A percentile compares a stretch with the other conserved stretches of the same genome.
phyloP scores from a whole-genome alignment of 1,140 invertebrate species.

The Brachionus rubens region DNA sequence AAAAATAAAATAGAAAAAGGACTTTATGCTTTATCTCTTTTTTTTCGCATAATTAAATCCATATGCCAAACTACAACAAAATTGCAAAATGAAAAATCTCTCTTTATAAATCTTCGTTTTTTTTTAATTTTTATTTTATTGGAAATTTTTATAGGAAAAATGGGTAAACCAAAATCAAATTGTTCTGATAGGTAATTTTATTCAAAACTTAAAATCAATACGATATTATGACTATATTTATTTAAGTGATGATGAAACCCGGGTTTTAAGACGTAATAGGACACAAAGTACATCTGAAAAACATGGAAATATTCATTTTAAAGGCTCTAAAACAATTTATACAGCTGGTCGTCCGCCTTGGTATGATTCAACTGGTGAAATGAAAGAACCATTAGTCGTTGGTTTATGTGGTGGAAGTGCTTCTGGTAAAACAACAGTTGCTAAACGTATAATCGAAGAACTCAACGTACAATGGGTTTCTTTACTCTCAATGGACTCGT shows the following conservation, averaged over 20 bases:
- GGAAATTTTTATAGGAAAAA: too few species aligned
- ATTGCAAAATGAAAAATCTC: too few species aligned
- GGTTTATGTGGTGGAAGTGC: conserved; percentile 97
- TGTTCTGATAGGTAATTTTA: too few species aligned
- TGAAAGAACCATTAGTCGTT: conserved; percentile 89
- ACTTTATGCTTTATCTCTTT: too few species aligned
- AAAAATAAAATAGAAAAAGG: too few species aligned
- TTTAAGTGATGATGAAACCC: background rate
- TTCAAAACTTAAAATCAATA: too few species aligned
- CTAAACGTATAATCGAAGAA: conserved; percentile 92
- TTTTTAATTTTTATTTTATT: too few species aligned
- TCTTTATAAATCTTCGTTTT: too few species aligned
- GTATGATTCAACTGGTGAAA: conserved; percentile 86
- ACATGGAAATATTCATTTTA: conserved; percentile 18
- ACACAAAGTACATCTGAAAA: conserved; percentile 36
- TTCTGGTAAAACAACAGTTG: conserved; percentile 96
- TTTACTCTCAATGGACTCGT: conserved; percentile 95
- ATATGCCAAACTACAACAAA: too few species aligned
- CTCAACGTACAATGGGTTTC: conserved; percentile 97
- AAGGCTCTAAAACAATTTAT: conserved; percentile 67
- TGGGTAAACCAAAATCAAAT: too few species aligned
- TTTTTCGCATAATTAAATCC: too few species aligned
- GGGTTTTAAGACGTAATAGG: background rate
- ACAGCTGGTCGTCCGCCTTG: conserved; percentile 93
- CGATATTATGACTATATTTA: too few species aligned